Evolutionary conservation across 2,797 vertebrate species (phyloP).

Genomic region (Miichthys miiuy): DNA sequence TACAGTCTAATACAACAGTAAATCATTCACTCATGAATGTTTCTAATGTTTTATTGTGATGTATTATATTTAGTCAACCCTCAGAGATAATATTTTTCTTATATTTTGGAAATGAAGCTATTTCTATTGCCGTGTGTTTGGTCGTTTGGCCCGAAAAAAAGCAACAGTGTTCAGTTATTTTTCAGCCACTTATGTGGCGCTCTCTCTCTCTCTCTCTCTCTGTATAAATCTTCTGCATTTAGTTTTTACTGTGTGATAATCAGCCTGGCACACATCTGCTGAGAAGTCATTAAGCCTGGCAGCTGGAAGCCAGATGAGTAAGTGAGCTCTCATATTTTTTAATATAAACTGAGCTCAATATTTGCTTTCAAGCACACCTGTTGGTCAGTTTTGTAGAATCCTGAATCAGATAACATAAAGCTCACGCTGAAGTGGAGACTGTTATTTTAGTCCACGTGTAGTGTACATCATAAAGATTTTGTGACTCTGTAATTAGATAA

Average conservation of each 20-base stretch:
- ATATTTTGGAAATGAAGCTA: neutral
- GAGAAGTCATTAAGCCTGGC: slow-evolving; percentile 17
- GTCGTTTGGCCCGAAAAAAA: neutral
- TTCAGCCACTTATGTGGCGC: neutral
- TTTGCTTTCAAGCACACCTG: slow-evolving; percentile 7
- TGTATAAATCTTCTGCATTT: neutral
- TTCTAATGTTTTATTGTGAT: neutral
- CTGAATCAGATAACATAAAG: neutral
- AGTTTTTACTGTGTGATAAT: neutral
- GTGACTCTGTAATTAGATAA: slow-evolving; percentile 6
- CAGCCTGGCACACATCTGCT: slow-evolving; percentile 22
- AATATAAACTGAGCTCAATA: neutral
- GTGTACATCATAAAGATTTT: slow-evolving; percentile 8
- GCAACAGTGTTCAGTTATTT: neutral
- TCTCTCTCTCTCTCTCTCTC: neutral
- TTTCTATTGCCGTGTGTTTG: neutral
- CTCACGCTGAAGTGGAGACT: neutral
- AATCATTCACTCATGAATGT: slow-evolving; percentile 3
- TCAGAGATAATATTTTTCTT: neutral
- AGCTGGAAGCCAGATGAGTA: slow-evolving; percentile 6
- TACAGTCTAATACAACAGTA: neutral
- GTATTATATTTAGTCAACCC: too few species aligned
- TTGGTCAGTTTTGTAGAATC: neutral
- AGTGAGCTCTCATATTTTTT: slow-evolving; percentile 9
- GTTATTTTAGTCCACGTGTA: neutral